Evolutionary conservation across 2,113 vertebrate species (phyloP), one percentile per base, ranked within the genome.

Genomic region (Macaca fascicularis): DNA sequence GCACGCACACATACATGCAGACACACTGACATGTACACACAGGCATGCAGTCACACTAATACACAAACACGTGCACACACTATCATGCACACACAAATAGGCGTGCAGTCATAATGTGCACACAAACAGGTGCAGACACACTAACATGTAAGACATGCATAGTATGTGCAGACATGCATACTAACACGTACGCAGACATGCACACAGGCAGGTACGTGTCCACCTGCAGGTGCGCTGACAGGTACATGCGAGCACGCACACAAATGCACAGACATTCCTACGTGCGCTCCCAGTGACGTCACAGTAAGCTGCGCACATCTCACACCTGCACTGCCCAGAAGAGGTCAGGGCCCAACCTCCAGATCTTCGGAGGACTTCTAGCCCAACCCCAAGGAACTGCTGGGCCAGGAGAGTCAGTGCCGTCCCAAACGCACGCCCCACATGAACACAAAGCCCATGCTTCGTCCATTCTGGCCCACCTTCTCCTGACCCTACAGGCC

Each of bases 281-380:
- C n/a, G 32, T 32, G 2, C 11, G 30, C 17, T 10, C 43, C 12
- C 0, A 0, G 40, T 57, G 57, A 64, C 8, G 0, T 3, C 75
- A 16, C 3, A 0, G 8, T 6, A 8, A 12, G 2, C 3, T 30
- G 1, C 0, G 1, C 22, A 10, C 0, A 0, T 2, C 38, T 25
- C 57, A 2, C 22, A 8, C 1, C 14, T 0, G 4, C 57, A 57
- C 82, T 12, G 17, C 19, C 48, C 30, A 35, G 45, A 8, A 35
- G 27, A 22, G 76, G 76, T 48, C 19, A 9, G 30, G 48, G 76
- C 32, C 40, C 4, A 5, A 40, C 45, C 11, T 8, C 61, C 4
- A 22, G 23, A n/a, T 67, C 69, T 82, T 78, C 90, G 0, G 5
- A 43, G 69, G 35, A 40, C 27, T 81, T 59, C 80, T 30, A 2